Evolutionary conservation across 2,113 vertebrate genomes (phyloP).

Genomic region (Jaculus jaculus): DNA sequence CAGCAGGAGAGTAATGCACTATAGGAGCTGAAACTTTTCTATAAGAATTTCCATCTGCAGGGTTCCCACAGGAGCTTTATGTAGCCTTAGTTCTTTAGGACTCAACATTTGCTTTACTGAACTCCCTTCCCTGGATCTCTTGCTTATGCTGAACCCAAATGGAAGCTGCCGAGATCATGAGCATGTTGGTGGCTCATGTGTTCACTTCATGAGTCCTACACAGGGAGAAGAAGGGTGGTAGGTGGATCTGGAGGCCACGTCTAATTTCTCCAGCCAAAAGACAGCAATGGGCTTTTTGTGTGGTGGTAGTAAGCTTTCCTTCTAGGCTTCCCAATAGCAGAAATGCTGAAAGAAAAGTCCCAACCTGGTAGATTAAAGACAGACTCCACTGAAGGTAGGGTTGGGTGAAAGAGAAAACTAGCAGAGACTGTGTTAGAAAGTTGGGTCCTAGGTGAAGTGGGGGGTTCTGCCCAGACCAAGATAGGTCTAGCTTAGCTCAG

Average conservation of each 20-base stretch:
- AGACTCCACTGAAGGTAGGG: not conserved
- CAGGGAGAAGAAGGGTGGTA: not conserved
- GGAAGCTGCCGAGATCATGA: not conserved
- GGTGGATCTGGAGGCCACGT: not conserved
- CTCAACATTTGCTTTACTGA: not conserved
- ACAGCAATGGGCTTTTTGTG: not conserved
- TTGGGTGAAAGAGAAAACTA: not conserved
- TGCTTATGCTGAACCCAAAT: not conserved
- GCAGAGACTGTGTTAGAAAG: not conserved
- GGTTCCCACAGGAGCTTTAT: not conserved
- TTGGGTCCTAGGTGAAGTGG: not conserved
- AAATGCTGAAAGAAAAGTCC: not conserved
- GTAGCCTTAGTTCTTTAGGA: not conserved
- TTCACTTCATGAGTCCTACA: not conserved
- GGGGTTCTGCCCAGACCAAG: not conserved
- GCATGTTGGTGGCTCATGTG: not conserved
- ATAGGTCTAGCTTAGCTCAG: not conserved
- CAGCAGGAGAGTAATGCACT: not conserved
- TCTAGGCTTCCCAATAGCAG: not conserved
- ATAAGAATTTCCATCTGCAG: not conserved
- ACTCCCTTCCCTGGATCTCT: not conserved
- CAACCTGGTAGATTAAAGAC: not conserved
- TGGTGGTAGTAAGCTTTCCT: not conserved
- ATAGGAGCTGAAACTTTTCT: not conserved
- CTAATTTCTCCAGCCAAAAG: not conserved